Evolutionary conservation across 2,888 invertebrate genomes (phyloP).

Genomic region (Sylvicola cinctus): DNA sequence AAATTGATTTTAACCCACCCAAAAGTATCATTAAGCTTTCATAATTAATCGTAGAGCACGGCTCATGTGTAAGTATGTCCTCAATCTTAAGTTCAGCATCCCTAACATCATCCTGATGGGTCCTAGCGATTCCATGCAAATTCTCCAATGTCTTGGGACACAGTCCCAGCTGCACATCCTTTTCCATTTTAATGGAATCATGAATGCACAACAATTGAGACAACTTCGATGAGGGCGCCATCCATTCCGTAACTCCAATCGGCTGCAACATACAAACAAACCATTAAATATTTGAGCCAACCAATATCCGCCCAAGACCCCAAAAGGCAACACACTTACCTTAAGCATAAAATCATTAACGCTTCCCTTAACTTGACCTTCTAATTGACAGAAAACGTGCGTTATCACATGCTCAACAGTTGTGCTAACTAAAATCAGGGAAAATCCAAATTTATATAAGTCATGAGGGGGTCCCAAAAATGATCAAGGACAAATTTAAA

Average conservation of each 20-base stretch:
- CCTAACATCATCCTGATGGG: conserved; percentile 60
- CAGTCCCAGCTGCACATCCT: conserved; percentile 54
- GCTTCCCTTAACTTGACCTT: conserved; percentile 44
- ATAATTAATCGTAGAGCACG: conserved; percentile 51
- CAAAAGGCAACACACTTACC: conserved; percentile 17
- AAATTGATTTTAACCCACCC: no score
- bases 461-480: not conserved
- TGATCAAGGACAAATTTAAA: not conserved
- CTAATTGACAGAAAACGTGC: conserved; percentile 63
- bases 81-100: conserved; percentile 56
- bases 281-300: no score
- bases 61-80: conserved; percentile 57
- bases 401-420: conserved; percentile 70
- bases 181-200: conserved; percentile 78
- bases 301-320: no score
- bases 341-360: conserved; percentile 44
- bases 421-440: conserved; percentile 44
- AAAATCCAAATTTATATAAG: conserved; percentile 3
- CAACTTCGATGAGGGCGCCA: conserved; percentile 61
- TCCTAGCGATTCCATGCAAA: conserved; percentile 50
- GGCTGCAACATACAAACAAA: conserved; percentile 14
- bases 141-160: conserved; percentile 44
- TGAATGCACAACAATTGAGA: conserved; percentile 87
- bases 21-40: conserved; percentile 69
- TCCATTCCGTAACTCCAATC: conserved; percentile 70